Evolutionary conservation across 64 coral and sea anemone species (phyloP).

Genomic region (Orbicella faveolata): DNA sequence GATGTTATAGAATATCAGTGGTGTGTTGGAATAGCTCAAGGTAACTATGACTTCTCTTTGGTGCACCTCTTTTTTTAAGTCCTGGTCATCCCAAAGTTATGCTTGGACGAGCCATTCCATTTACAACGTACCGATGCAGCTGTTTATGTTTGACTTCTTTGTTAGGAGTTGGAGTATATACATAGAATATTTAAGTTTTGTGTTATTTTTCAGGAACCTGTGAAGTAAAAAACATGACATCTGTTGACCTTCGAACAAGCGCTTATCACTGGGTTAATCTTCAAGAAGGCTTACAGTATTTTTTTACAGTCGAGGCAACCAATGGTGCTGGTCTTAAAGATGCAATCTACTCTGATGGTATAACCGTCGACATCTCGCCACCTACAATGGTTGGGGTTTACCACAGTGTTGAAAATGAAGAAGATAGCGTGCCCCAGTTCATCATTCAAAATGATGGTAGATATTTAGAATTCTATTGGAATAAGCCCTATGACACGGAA

Average conservation of each 20-base stretch:
- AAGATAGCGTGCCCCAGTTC: not conserved
- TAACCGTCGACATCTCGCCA: constrained; percentile 69
- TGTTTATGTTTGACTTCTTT: too few relatives aligned
- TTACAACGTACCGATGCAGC: too few relatives aligned
- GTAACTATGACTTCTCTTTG: constrained; percentile 47
- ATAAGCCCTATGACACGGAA: constrained; percentile 47
- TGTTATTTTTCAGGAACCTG: constrained; percentile 53
- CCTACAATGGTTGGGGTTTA: constrained; percentile 40
- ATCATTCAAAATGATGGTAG: constrained; percentile 16
- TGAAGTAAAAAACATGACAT: constrained; percentile 40
- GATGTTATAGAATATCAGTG: constrained; percentile 69
- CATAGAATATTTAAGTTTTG: not conserved
- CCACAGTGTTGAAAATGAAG: not conserved
- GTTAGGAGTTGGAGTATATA: not conserved
- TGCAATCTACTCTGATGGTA: constrained; percentile 67
- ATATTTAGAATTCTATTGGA: constrained; percentile 47
- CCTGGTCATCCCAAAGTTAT: too few relatives aligned
- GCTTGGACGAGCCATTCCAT: too few relatives aligned
- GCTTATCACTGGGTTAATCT: not conserved
- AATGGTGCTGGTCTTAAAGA: constrained; percentile 64
- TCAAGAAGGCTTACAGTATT: constrained; percentile 54
- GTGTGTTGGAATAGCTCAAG: constrained; percentile 73
- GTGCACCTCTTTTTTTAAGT: not conserved
- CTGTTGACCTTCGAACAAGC: constrained; percentile 39
- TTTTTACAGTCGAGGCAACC: constrained; percentile 65